Percentiles rank a stretch among this genome's conserved stretches.
Evolutionary conservation across 2,797 vertebrate species (phyloP).

Genomic region (Erethizon dorsatum): DNA sequence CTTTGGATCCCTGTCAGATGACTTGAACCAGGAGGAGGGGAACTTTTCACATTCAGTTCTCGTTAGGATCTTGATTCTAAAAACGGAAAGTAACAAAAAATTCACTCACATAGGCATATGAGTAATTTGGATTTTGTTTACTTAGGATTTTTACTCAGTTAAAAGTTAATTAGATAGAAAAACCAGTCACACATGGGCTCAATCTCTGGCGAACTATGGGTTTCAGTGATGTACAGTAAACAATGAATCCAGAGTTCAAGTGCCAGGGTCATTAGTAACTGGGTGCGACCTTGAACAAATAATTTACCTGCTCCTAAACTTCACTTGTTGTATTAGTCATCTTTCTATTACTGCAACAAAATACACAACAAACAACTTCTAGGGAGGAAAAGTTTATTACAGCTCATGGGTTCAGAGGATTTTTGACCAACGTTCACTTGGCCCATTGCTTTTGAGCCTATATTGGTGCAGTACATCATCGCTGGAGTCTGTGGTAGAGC

Average conservation of each 20-base stretch:
- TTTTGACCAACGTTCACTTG: neutral
- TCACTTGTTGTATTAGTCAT: neutral
- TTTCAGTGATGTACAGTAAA: neutral
- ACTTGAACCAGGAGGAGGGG: neutral
- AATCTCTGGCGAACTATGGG: neutral
- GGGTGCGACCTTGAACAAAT: neutral
- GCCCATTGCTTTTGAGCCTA: neutral
- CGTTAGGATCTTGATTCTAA: constrained; percentile 18
- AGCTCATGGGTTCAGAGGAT: neutral
- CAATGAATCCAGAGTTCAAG: constrained; percentile 34
- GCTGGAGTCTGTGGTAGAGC: neutral
- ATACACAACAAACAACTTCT: neutral
- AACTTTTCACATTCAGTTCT: neutral
- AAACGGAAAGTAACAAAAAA: neutral
- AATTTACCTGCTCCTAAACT: neutral
- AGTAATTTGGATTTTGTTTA: neutral
- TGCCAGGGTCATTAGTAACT: neutral
- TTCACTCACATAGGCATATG: neutral
- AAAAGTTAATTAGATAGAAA: neutral
- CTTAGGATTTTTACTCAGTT: neutral
- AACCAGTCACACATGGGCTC: neutral
- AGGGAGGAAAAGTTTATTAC: neutral
- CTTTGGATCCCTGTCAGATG: neutral
- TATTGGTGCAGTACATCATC: neutral
- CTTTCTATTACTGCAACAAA: neutral